Percentiles rank a stretch among this genome's conserved stretches.
Conservation (phyloP, 2,113 vertebrate species). For the Xenus cinereus region DNA sequence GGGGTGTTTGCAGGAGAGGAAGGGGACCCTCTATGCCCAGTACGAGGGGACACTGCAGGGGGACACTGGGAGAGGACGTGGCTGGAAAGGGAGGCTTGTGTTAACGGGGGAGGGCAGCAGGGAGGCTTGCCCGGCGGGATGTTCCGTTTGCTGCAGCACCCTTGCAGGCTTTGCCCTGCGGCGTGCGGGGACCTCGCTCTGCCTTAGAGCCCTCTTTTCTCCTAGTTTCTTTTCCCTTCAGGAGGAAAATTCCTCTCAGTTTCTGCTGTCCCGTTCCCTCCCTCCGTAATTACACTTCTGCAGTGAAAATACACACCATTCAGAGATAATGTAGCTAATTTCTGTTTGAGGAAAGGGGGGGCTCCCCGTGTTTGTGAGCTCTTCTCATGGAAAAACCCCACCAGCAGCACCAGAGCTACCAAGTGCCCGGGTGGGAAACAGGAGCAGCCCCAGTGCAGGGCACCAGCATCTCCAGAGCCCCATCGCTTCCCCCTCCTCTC, state of each 20-base stretch:
- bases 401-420: neutral
- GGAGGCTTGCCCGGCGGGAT: neutral
- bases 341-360: neutral
- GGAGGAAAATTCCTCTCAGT: neutral
- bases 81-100: neutral
- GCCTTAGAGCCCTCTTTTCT: neutral
- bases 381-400: neutral
- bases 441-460: neutral
- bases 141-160: neutral
- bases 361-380: neutral
- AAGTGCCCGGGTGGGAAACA: neutral
- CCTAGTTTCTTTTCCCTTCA: neutral
- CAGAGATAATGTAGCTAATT: neutral
- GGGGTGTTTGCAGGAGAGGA: neutral
- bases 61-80: neutral
- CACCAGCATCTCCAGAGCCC: neutral
- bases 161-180: neutral
- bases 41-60: neutral
- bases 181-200: neutral
- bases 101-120: fast-evolving
- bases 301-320: neutral
- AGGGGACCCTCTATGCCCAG: neutral
- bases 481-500: neutral
- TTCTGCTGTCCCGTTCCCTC: neutral
- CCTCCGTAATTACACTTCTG: neutral